These are phyloP conservation scores for Thryonomys swinderianus DNA, from an alignment of 2,113 vertebrate species.

Conservation along the genomic window DNA sequence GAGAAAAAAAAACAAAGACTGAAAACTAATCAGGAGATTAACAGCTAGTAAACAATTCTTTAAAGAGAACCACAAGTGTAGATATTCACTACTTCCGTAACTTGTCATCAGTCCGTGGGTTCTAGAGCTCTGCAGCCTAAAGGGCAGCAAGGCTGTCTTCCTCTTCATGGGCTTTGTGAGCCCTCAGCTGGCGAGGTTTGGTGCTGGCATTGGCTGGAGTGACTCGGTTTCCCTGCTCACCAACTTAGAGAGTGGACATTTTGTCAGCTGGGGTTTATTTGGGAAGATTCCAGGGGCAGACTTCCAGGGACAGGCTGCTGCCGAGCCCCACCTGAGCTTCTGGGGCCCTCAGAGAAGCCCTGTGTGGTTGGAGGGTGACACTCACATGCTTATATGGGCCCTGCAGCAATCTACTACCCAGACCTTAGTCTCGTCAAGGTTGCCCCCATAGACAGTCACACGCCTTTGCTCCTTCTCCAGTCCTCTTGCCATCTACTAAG, in stretches of 20 bases:
- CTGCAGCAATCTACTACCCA: not conserved
- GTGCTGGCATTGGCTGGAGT: not conserved
- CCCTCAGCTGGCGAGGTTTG: not conserved
- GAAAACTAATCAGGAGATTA: not conserved
- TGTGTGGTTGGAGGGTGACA: not conserved
- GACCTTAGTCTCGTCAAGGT: not conserved
- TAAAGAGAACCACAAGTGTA: not conserved
- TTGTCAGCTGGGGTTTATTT: not conserved
- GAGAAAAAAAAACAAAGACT: not conserved
- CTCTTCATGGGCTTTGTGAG: not conserved
- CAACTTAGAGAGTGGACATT: not conserved
- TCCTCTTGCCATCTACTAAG: not conserved
- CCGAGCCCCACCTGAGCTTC: not conserved
- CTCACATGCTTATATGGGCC: not conserved
- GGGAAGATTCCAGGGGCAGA: not conserved
- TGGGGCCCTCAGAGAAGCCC: not conserved
- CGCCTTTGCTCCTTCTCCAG: not conserved
- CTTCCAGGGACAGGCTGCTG: not conserved
- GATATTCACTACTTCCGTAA: not conserved
- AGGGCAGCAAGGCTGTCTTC: not conserved
- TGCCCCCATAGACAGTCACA: not conserved
- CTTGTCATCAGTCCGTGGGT: not conserved
- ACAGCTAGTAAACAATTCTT: not conserved
- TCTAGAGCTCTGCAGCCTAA: not conserved
- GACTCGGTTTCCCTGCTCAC: not conserved